Conservation (phyloP, 2,113 vertebrate species). For the Glaucidium brasilianum region DNA sequence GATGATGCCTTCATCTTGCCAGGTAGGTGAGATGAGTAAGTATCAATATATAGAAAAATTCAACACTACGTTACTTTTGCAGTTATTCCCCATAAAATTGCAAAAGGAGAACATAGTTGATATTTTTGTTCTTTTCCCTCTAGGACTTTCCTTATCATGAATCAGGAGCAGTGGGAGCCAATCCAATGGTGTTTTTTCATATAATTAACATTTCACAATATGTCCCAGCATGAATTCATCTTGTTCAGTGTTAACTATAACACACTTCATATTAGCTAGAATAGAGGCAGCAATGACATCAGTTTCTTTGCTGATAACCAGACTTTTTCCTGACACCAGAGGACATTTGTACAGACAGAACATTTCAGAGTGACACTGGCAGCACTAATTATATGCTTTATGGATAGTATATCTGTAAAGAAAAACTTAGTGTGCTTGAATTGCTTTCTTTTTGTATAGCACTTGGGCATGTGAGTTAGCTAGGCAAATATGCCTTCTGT, state of each 20-base stretch:
- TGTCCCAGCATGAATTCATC: neutral
- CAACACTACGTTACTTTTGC: neutral
- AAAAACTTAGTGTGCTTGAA: neutral
- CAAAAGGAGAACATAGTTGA: neutral
- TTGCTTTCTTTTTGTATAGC: neutral
- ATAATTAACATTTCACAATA: constrained; percentile 9
- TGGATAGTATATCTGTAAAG: neutral
- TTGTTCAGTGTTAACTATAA: neutral
- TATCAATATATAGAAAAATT: neutral
- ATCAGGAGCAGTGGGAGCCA: neutral
- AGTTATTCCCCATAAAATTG: neutral
- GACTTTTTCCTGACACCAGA: neutral
- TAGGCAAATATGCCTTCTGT: neutral
- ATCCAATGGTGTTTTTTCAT: neutral
- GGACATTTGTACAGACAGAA: neutral
- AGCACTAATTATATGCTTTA: neutral
- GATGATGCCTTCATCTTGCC: neutral
- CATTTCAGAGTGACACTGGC: neutral
- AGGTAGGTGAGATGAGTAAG: neutral
- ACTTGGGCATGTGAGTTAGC: neutral
- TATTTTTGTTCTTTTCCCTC: neutral
- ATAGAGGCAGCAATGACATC: neutral
- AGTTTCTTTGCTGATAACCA: neutral
- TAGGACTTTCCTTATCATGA: neutral
- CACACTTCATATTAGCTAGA: neutral